phyloP scores from a whole-genome alignment of 1,140 invertebrate species.

The Drosophila setifemur region DNA sequence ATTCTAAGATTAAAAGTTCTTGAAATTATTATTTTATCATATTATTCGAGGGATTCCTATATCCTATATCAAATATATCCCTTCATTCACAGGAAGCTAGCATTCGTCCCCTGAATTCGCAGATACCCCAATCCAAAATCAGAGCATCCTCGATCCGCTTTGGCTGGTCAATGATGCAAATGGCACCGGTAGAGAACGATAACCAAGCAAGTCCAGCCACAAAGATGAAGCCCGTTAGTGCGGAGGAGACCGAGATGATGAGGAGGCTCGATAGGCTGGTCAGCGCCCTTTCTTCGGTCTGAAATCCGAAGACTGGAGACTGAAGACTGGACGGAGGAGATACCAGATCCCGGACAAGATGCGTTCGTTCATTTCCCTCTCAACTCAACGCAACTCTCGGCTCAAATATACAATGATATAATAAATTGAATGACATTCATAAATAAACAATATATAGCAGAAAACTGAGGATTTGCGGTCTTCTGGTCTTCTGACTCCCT shows the following conservation, averaged over 20 bases:
- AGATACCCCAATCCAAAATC: neutral
- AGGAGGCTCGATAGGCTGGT: slow-evolving; percentile 42
- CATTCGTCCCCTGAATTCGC: no score
- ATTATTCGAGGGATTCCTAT: no score
- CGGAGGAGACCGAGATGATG: slow-evolving; percentile 34
- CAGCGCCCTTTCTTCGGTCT: slow-evolving; percentile 54
- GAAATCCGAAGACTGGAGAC: neutral
- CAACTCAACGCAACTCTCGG: slow-evolving; percentile 38
- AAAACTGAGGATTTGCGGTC: neutral
- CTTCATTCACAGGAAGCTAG: no score
- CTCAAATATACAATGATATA: slow-evolving; percentile 80
- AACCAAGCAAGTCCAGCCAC: slow-evolving; percentile 15
- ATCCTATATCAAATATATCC: no score
- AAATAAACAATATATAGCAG: slow-evolving; percentile 77
- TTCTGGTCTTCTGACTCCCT: neutral
- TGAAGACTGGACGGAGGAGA: neutral
- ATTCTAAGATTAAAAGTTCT: no score
- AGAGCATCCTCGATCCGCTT: slow-evolving; percentile 24
- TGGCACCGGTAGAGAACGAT: slow-evolving; percentile 49
- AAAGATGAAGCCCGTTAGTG: slow-evolving; percentile 56
- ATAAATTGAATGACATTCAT: slow-evolving; percentile 81
- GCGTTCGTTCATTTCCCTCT: slow-evolving; percentile 80
- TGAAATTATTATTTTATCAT: no score
- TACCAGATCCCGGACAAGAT: slow-evolving; percentile 34
- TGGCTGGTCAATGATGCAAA: slow-evolving; percentile 63